Conservation (phyloP, 2,113 vertebrate species). For the Aythya baeri region DNA sequence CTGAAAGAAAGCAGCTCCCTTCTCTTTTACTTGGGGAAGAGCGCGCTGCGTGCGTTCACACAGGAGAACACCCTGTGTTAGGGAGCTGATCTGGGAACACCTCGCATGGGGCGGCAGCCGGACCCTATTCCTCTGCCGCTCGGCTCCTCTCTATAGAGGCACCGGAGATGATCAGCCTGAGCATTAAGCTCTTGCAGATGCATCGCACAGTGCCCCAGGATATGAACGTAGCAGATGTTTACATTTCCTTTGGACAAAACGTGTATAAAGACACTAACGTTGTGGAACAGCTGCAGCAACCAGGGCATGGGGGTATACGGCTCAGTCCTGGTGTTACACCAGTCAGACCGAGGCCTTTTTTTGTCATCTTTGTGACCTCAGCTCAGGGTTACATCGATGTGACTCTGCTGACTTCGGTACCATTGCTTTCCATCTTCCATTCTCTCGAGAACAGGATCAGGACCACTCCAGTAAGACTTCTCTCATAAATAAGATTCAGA, state of each 20-base stretch:
- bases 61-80: neutral
- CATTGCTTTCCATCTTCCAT: neutral
- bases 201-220: neutral
- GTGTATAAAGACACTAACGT: neutral
- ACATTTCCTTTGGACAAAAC: neutral
- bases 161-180: neutral
- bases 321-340: neutral
- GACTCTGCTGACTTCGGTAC: neutral
- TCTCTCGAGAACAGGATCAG: neutral
- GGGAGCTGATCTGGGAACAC: neutral
- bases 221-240: neutral
- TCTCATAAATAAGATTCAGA: neutral
- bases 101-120: neutral
- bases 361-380: neutral
- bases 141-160: neutral
- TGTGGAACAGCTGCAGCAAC: neutral
- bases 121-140: neutral
- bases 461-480: neutral
- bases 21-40: neutral
- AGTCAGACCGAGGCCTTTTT: neutral
- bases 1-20: neutral
- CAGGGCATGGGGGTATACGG: neutral
- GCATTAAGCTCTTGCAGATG: neutral
- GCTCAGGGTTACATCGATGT: neutral
- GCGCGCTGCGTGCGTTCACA: rapidly evolving